These are phyloP conservation scores for Pocillopora verrucosa DNA, from an alignment of 64 coral and sea anemone genomes.

Conservation along the genomic window DNA sequence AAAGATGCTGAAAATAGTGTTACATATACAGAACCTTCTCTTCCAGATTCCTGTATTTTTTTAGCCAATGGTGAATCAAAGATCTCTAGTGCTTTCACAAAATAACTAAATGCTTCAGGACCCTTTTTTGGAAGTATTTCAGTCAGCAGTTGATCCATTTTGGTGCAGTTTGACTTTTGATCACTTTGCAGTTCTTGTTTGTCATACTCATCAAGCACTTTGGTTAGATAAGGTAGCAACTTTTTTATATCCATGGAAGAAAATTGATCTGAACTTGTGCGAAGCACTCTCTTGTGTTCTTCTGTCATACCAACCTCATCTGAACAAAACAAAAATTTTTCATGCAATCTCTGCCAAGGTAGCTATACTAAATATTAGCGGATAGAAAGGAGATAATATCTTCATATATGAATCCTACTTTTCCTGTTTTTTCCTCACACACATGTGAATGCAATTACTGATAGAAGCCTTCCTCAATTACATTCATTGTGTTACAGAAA, in stretches of 20 bases:
- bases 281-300: slow-evolving; percentile 60
- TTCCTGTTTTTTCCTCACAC: too few species aligned
- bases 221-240: background rate
- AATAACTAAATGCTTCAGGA: slow-evolving; percentile 45
- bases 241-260: slow-evolving; percentile 34
- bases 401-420: too few species aligned
- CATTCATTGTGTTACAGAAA: too few species aligned
- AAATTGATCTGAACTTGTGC: slow-evolving; percentile 14
- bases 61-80: slow-evolving; percentile 35
- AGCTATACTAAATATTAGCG: too few species aligned
- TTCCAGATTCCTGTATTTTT: background rate
- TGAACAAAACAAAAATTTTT: background rate
- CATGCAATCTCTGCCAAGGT: background rate
- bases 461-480: too few species aligned
- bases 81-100: slow-evolving; percentile 37
- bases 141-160: slow-evolving; percentile 45
- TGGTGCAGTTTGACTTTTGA: background rate
- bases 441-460: too few species aligned
- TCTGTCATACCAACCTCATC: slow-evolving; percentile 41
- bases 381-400: too few species aligned
- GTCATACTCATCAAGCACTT: slow-evolving; percentile 47
- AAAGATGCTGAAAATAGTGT: too few species aligned
- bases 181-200: slow-evolving; percentile 33
- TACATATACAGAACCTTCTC: background rate
- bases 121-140: slow-evolving; percentile 68